phyloP scores from a whole-genome alignment of 2,797 vertebrate species.

The Trematomus bernacchii region DNA sequence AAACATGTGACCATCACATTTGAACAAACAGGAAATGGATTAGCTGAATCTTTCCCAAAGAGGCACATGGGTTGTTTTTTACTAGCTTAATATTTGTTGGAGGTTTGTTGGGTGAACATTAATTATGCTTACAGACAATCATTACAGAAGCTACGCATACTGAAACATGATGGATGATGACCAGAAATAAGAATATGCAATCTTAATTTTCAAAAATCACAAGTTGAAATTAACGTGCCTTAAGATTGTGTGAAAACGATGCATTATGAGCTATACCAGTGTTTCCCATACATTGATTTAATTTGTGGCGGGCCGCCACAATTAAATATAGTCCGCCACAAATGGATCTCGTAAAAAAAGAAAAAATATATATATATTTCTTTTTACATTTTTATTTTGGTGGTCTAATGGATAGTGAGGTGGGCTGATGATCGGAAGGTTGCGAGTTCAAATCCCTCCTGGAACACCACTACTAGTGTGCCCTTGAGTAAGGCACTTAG shows the following conservation, averaged over 20 bases:
- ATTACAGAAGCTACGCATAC: background rate
- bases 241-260: background rate
- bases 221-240: conserved; percentile 2
- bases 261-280: background rate
- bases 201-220: background rate
- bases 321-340: too few relatives aligned
- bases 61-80: conserved; percentile 7
- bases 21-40: background rate
- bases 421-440: too few relatives aligned
- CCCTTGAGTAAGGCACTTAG: too few relatives aligned
- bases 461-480: too few relatives aligned
- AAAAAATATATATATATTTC: too few relatives aligned
- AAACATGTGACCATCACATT: background rate
- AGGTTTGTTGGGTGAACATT: background rate
- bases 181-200: background rate
- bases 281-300: too few relatives aligned
- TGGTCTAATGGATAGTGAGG: too few relatives aligned
- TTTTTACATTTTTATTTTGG: too few relatives aligned
- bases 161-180: background rate
- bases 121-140: conserved; percentile 20
- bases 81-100: background rate
- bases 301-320: too few relatives aligned
- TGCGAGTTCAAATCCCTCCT: too few relatives aligned
- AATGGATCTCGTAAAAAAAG: too few relatives aligned
- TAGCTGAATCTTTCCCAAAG: background rate